phyloP scores from a whole-genome alignment of 1,140 invertebrate genomes.

The Drosophila santomea region DNA sequence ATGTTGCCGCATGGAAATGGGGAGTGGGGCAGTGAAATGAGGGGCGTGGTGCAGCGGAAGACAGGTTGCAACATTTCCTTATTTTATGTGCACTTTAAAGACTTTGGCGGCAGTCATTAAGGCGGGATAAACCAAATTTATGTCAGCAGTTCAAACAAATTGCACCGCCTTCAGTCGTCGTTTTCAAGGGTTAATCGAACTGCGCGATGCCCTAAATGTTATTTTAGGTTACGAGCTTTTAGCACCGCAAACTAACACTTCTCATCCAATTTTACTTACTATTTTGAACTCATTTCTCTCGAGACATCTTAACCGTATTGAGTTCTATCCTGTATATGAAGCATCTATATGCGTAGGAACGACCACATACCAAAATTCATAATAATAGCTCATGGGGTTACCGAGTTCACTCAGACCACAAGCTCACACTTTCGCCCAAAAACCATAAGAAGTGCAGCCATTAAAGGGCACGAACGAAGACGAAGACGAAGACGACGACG shows the following conservation, averaged over 20 bases:
- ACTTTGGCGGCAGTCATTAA: constrained; percentile 55
- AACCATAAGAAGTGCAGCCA: constrained; percentile 5
- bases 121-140: constrained; percentile 69
- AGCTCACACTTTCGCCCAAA: constrained; percentile 27
- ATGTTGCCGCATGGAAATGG: constrained; percentile 40
- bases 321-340: background rate
- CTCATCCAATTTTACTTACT: background rate
- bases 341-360: background rate
- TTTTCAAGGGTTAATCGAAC: background rate
- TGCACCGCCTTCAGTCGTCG: constrained; percentile 8
- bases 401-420: constrained; percentile 34
- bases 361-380: constrained; percentile 30
- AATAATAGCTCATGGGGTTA: constrained; percentile 15
- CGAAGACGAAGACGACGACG: too few species aligned
- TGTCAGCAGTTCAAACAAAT: constrained; percentile 59
- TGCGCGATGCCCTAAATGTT: constrained; percentile 6
- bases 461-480: constrained; percentile 9
- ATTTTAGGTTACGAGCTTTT: background rate
- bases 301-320: background rate
- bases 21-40: constrained; percentile 3
- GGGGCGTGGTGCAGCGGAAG: constrained; percentile 45
- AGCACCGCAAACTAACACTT: background rate
- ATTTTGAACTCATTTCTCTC: too few species aligned
- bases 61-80: constrained; percentile 54
- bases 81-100: constrained; percentile 39